Base-by-base conservation (phyloP, 2,113 vertebrate species). In the Ailurus styani region DNA sequence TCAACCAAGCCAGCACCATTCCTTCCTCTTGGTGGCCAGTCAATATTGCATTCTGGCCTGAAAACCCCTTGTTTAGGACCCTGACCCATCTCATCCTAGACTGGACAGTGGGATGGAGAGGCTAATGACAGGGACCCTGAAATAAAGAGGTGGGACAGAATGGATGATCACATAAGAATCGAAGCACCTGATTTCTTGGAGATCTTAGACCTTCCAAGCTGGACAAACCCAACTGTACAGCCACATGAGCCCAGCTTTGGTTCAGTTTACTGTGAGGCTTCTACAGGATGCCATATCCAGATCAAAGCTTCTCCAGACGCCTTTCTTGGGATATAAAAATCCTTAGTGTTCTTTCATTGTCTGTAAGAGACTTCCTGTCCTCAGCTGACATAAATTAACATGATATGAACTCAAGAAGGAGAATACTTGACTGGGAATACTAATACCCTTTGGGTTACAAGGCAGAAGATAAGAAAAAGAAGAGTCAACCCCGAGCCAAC, bases 301-400 rank as follows among this genome's bases (percentile, higher is more conserved):
- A 93, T 54, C 50, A 84, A 89, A 75, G 40, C 27, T 31, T 52
- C 62, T 42, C 45, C n/a, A 57, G 88, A 57, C 40, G 34, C 23
- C 14, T 78, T 81, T 75, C 47, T 40, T 9, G 18, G 82, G 14
- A 31, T 37, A 12, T 20, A 14, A 96, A 85, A 79, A 20, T 50
- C 57, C 50, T 77, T 72, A 27, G 5, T 90, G 12, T 64, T 90
- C 45, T 82, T 70, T 21, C 47, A 8, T 31, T 31, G 13, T 86
- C 85, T 87, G 60, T 89, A 84, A 21, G 27, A 89, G 42, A 78
- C 55, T 79, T 55, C 37, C 84, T 93, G 86, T 64, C 20, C 50
- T 40, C 42, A 8, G 37, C 7, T 11, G 10, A 75, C n/a, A 87
- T 37, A 89, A 89, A 93, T 55, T 37, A 75, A 83, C 23, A 23